Evolutionary conservation across 2,113 vertebrate species (phyloP).

Genomic region (Thunnus maccoyii): DNA sequence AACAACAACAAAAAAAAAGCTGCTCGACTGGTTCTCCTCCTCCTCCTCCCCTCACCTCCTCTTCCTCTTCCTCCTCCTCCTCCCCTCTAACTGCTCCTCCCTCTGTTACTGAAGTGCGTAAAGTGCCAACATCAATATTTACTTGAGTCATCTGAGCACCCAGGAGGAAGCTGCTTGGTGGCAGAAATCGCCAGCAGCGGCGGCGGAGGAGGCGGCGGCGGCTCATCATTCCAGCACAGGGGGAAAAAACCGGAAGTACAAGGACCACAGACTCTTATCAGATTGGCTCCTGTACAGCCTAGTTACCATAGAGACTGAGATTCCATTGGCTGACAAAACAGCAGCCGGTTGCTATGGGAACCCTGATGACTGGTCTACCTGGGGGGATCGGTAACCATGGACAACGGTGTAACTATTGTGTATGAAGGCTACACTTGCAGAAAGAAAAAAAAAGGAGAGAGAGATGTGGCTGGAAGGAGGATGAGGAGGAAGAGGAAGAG

Average conservation of each 20-base stretch:
- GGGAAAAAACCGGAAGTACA: slow-evolving; percentile 47
- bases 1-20: slow-evolving; percentile 1
- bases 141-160: slow-evolving; percentile 72
- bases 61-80: neutral
- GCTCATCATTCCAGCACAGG: slow-evolving; percentile 66
- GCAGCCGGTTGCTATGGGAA: slow-evolving; percentile 68
- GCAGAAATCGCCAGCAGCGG: neutral
- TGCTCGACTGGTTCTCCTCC: slow-evolving; percentile 21
- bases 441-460: too few relatives aligned
- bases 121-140: slow-evolving; percentile 84
- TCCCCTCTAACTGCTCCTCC: neutral
- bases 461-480: neutral
- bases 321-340: slow-evolving; percentile 59
- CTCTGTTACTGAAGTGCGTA: slow-evolving; percentile 75
- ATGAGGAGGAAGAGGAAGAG: neutral
- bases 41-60: neutral
- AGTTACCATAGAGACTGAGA: slow-evolving; percentile 67
- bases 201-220: neutral
- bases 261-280: slow-evolving; percentile 49
- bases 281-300: slow-evolving; percentile 56
- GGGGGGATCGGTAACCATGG: slow-evolving; percentile 47
- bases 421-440: slow-evolving; percentile 42
- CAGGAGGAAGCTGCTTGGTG: slow-evolving; percentile 27
- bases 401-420: slow-evolving; percentile 53
- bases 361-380: slow-evolving; percentile 45